Conservation (phyloP, 2,113 vertebrate species). For the Macquaria ambigua region DNA sequence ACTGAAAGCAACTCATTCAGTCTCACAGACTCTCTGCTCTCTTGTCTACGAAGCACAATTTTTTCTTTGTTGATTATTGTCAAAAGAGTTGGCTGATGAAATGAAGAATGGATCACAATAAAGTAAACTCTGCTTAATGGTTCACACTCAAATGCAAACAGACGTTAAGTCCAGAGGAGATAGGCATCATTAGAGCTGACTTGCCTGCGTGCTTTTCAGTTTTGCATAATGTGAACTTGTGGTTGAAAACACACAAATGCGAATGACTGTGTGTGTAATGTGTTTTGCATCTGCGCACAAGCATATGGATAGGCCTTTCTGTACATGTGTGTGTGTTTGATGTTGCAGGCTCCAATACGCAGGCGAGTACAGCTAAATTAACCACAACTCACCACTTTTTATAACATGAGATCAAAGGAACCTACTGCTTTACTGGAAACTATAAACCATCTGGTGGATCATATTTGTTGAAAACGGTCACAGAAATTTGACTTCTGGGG, state of each 20-base stretch:
- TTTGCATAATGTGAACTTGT: conserved; percentile 7
- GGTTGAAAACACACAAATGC: conserved; percentile 17
- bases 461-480: conserved; percentile 12
- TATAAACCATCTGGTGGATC: conserved; percentile 32
- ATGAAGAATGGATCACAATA: conserved; percentile 1
- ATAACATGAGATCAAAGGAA: conserved; percentile 44
- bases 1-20: conserved; percentile 19
- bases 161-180: conserved; percentile 1
- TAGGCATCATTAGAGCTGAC: neutral
- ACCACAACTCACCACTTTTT: conserved; percentile 16
- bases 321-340: conserved; percentile 22
- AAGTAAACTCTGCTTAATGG: conserved; percentile 9
- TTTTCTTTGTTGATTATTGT: neutral
- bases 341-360: conserved; percentile 8
- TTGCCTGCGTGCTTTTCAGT: neutral
- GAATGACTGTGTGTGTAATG: neutral
- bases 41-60: neutral
- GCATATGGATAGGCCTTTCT: neutral
- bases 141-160: conserved; percentile 20
- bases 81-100: conserved; percentile 6
- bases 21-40: neutral
- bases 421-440: conserved; percentile 29
- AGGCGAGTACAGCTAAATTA: conserved; percentile 1
- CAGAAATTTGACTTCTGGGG: conserved; percentile 11
- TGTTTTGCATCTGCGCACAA: neutral